Evolutionary conservation across 2,113 vertebrate species (phyloP).

Genomic region (Cyprinodon variegatus): DNA sequence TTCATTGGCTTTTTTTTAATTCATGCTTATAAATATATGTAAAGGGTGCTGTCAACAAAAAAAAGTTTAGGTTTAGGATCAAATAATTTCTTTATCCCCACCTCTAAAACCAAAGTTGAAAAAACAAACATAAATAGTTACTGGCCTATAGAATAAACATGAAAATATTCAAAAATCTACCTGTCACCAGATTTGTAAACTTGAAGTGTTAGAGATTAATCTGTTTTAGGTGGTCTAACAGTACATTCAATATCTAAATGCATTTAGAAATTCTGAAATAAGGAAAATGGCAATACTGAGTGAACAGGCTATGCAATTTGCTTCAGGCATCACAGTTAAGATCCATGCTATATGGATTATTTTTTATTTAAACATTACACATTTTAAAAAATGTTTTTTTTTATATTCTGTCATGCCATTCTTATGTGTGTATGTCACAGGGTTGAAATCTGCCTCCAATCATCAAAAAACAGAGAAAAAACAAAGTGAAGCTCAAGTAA

Average conservation of each 20-base stretch:
- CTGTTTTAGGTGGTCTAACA: no score
- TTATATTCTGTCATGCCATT: constrained; percentile 5
- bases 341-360: constrained; percentile 22
- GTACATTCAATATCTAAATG: not conserved
- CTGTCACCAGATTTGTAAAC: not conserved
- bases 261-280: not conserved
- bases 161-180: not conserved
- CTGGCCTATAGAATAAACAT: not conserved
- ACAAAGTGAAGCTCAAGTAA: constrained; percentile 73
- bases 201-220: no score
- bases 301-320: constrained; percentile 1
- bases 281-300: not conserved
- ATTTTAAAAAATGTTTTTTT: not conserved
- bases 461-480: constrained; percentile 73
- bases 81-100: not conserved
- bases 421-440: constrained; percentile 48
- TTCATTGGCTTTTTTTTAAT: not conserved
- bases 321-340: constrained; percentile 20
- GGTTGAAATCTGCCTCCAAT: constrained; percentile 62
- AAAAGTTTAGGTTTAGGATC: not conserved
- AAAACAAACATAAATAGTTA: not conserved
- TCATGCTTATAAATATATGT: no score
- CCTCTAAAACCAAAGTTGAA: not conserved
- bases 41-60: no score
- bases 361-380: not conserved